Base-by-base conservation (phyloP, 2,888 invertebrate genomes). In the Lordiphosa fenestrarum region DNA sequence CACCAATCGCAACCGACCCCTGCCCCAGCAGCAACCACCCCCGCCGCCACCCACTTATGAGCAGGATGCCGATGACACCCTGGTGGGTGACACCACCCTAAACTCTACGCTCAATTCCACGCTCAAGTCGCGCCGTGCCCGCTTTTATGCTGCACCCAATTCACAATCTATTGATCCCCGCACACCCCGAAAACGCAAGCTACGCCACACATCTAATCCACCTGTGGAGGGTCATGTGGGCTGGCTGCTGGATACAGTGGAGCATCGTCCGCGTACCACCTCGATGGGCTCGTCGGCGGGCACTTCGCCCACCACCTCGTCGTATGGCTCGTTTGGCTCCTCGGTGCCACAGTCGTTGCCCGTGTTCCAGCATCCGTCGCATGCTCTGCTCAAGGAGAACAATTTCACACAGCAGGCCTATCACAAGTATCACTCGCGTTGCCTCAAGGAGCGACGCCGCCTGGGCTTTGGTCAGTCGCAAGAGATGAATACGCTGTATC, bases 401-500 rank as follows among this genome's bases (percentile, higher is more conserved):
- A 97, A 97, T 88, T 99, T 99, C 91, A 98, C 98, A 5, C 99
- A 98, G 90, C 97, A 97, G 89, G 97, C 96, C 2, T 99, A 99
- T 91, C 96, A 97, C 90, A 98, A 98, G 89, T 99, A 98, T 90
- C 94, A 96, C 89, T 95, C 95, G 70, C 92, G 97, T 74, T 99
- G 99, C 90, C 92, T 92, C 89, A 76, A 91, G 95, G 98, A 99
- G 88, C 94, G 98, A 72, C 96, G 96, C 90, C 94, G 95, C 87
- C 92, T 96, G 55, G 99, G 99, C 63, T 94, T 94, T 83, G 99
- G 99, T 0, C 96, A 96, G 87, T 98, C 98, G 5, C 97, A 97
- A 87, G 99, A 99, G 91, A 99, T 99, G 99, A 99, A 99, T 90
- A 99, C 99, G 0, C 91, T 99, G 49, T 99, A 98, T 92, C 92